Percentiles rank a stretch among this genome's conserved stretches.
phyloP scores from a whole-genome alignment of 2,113 vertebrate genomes.

The Heterocephalus glaber region DNA sequence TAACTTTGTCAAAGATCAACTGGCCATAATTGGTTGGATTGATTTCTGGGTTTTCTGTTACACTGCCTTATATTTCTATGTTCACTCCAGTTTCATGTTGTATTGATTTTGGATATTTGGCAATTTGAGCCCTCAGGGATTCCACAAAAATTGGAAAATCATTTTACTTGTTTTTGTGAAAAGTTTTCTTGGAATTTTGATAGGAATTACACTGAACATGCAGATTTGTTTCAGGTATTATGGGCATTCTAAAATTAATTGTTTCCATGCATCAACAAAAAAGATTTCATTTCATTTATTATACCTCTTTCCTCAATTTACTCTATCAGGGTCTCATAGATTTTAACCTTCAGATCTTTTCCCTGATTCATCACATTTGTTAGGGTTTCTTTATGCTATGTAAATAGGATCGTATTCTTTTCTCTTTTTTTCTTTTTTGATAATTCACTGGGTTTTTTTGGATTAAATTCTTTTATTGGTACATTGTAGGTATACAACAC shows the following conservation, averaged over 20 bases:
- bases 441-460: too few species aligned
- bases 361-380: background rate
- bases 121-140: background rate
- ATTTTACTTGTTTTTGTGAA: background rate
- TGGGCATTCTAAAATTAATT: background rate
- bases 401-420: background rate
- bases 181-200: background rate
- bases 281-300: background rate
- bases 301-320: background rate
- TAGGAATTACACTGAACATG: background rate
- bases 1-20: background rate
- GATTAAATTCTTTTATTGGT: too few species aligned
- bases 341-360: background rate
- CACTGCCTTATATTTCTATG: rapidly evolving
- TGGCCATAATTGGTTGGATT: background rate
- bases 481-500: too few species aligned
- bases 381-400: background rate
- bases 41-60: background rate
- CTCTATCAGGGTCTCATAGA: background rate
- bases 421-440: background rate
- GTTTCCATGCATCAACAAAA: background rate
- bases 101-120: background rate
- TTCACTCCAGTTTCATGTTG: background rate
- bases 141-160: background rate
- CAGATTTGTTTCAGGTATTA: background rate